Base-by-base conservation (phyloP, 2,113 vertebrate species). In the Theristicus caerulescens region DNA sequence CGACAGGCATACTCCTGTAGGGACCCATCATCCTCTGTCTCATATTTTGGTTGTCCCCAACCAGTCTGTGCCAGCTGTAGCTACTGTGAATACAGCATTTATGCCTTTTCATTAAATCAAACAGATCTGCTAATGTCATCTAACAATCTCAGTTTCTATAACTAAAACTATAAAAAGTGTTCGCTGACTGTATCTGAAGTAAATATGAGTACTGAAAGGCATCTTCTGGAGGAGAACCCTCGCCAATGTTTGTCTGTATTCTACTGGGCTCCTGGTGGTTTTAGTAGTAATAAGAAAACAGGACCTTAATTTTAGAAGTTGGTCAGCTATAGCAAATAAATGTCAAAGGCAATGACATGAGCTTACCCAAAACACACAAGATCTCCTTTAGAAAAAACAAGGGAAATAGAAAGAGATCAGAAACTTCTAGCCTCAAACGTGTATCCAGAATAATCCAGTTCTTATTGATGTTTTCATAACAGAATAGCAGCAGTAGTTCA, bases 281-380 rank as follows among this genome's bases (percentile, higher is more conserved):
- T 95, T 89, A 93, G 65, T 25, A 69, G n/a, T 21, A 67, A 24
- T 55, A 64, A 71, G 51, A 87, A 94, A 84, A 89, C 10, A 67
- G 52, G 73, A 74, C 59, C 52, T 89, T 89, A 64, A 95, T 91
- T 94, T 89, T 76, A 91, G 73, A 85, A 36, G 57, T 15, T 91
- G 70, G 66, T 87, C 81, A 95, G 69, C 82, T 61, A 32, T 71
- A 88, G 40, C 40, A 71, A 90, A 82, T 87, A 93, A 94, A 85
- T 3, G 7, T 82, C 62, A 93, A 90, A 93, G n/a, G 62, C 62
- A 91, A 85, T 72, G 52, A 96, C 89, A 93, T 46, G 52, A 89
- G 40, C 66, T 90, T 91, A 79, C 34, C 18, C 58, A 76, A 82
- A 82, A 24, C 31, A 82, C 49, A 47, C 4, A 72, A 67, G 47